These are phyloP conservation scores for Sebastes flavidus DNA, from an alignment of 2,797 vertebrate genomes.

Conservation along the genomic window DNA sequence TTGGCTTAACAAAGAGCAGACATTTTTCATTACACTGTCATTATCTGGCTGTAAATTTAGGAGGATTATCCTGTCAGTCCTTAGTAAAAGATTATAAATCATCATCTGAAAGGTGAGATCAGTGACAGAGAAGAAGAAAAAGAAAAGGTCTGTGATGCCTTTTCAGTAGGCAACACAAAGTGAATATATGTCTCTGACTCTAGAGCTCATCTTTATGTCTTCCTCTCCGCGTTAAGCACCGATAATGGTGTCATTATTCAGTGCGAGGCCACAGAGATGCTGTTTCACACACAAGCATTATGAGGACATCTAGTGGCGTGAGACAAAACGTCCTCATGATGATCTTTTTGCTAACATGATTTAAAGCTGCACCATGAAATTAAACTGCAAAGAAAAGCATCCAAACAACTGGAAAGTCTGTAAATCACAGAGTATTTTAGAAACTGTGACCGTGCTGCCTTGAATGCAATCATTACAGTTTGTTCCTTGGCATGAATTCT, in stretches of 20 bases:
- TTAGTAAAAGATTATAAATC: not conserved
- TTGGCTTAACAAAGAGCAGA: not conserved
- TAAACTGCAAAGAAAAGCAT: constrained; percentile 18
- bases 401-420: constrained; percentile 25
- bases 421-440: constrained; percentile 5
- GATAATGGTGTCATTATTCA: not conserved
- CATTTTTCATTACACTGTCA: not conserved
- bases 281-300: constrained; percentile 24
- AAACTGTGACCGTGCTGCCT: constrained; percentile 14
- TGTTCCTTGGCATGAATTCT: constrained; percentile 42
- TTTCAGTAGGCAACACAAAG: not conserved
- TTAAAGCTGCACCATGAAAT: not conserved
- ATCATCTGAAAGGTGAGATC: constrained; percentile 5
- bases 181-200: not conserved
- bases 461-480: not conserved
- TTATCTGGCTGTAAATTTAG: not conserved
- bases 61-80: constrained; percentile 5
- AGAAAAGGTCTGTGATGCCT: not conserved
- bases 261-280: not conserved
- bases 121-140: not conserved
- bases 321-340: not conserved
- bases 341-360: constrained; percentile 2
- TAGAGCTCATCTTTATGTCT: not conserved
- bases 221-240: not conserved
- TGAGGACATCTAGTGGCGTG: constrained; percentile 70